Base-by-base conservation (phyloP, 2,797 vertebrate species). In the Arnoldichthys spilopterus region DNA sequence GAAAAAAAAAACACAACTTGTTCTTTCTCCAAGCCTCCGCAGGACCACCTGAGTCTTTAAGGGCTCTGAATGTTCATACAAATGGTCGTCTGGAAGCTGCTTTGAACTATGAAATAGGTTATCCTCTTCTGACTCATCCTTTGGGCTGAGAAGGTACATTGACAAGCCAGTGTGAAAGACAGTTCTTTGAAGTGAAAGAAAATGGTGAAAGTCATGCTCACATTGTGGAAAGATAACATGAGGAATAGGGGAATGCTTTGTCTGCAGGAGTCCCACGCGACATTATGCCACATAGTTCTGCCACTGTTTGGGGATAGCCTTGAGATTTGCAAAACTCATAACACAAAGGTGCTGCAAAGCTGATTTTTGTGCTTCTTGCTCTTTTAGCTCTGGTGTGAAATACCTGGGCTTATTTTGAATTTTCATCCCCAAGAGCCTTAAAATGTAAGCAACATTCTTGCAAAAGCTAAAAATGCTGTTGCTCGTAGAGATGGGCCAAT, bases 121-220 rank as follows among this genome's bases (percentile, higher is more conserved):
- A 49, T 85, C 37, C 40, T 74, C 20, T 2, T 9, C 56, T 83
- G 79, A 80, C 54, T 82, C 71, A 77, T 80, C 78, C 47, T 66
- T 78, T 37, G 47, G 54, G 67, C 72, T 45, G 69, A 71, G 40
- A 24, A 77, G 74, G 47, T 84, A 30, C 77, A 75, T 54, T 79
- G 72, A 72, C 64, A 81, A 73, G 61, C 68, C 68, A 9, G 69
- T 74, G 66, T 77, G 34, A 73, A 77, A 85, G 22, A 74, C 59
- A 47, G 45, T 72, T 84, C 45, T 84, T 74, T 86, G 43, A 78
- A 79, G 78, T 85, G 51, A 54, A 75, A 63, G 62, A 37, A 40
- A 43, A 47, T 49, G 51, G 70, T 61, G 51, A 78, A 82, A 78
- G 67, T 78, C 73, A 76, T 74, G 69, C 30, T 71, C 49, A 32